Percentiles rank a stretch among this genome's conserved stretches.
These are phyloP conservation scores for Cherax quadricarinatus DNA, from an alignment of 1,140 invertebrate genomes.

Conservation along the genomic window DNA sequence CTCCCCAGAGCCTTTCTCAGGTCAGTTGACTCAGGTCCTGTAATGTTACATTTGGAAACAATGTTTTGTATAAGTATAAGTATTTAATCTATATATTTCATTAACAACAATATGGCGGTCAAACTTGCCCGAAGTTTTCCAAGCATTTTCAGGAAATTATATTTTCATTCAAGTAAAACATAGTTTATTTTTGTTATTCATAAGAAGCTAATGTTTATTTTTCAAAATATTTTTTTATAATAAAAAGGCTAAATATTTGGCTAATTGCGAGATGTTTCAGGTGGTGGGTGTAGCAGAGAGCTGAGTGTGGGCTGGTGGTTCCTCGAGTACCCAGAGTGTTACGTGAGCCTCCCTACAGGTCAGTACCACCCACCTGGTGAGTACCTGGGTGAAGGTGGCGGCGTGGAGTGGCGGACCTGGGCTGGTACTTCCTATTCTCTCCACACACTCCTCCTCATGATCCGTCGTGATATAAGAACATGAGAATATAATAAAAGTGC, in stretches of 20 bases:
- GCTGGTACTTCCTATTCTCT: neutral
- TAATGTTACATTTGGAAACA: too few relatives aligned
- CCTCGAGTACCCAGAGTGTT: neutral
- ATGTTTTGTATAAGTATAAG: too few relatives aligned
- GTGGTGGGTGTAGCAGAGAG: neutral
- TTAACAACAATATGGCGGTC: too few relatives aligned
- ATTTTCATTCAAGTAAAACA: too few relatives aligned
- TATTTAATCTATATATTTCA: too few relatives aligned
- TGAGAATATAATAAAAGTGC: too few relatives aligned
- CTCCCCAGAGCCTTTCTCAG: neutral
- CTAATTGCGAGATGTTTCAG: neutral
- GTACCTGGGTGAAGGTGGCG: neutral
- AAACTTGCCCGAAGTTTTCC: too few relatives aligned
- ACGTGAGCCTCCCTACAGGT: conserved; percentile 18
- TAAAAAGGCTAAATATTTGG: too few relatives aligned
- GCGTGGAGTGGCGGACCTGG: conserved; percentile 15
- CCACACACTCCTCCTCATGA: conserved; percentile 12
- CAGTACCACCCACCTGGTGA: neutral
- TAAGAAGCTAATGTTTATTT: too few relatives aligned
- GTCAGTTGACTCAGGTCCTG: neutral
- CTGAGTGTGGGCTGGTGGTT: conserved; percentile 29
- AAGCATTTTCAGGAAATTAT: too few relatives aligned
- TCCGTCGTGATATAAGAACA: neutral
- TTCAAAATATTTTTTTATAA: too few relatives aligned
- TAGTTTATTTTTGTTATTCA: too few relatives aligned